Base-by-base conservation (phyloP, 2,888 invertebrate genomes). In the Thecocarcelia acutangulata region DNA sequence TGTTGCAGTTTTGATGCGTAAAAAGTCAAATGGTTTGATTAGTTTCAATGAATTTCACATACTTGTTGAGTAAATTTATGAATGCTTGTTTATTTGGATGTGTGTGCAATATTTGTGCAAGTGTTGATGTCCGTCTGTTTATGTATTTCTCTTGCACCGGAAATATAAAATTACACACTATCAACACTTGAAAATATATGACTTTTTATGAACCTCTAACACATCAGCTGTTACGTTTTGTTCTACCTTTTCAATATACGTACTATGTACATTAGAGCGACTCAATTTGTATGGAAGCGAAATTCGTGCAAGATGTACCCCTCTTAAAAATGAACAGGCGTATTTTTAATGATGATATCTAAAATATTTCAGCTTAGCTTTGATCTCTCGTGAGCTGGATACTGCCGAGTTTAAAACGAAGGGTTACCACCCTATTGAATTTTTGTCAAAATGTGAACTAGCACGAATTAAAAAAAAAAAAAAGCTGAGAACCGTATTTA, bases 161-260 rank as follows among this genome's bases (percentile, higher is more conserved):
- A 89, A 89, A 89, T 89, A 89, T 89, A 90, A 90, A 89, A 89
- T 89, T 89, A 89, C 90, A 88, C 87, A 89, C 87, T 89, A 88
- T 89, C 89, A 89, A 89, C 88, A 89, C 89, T 89, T 87, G 87
- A 88, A 87, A 86, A n/a, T 40, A 40, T 83, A 48, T 58, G 19
- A 52, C 12, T 56, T 21, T 66, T 56, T 44, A 19, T 59, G 42
- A 63, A 84, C 56, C 69, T 76, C 76, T 66, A 78, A 83, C 69
- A 70, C 72, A 79, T 84, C 77, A 81, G 79, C 80, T 83, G 78
- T 58, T 69, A 61, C 1, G 33, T 33, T 33, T 33, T 9, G 5
- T 33, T 33, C 11, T 54, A 15, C 11, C 3, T 15, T 1, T 19
- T 13, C n/a, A n/a, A n/a, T n/a, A n/a, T n/a, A n/a, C n/a, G n/a